A percentile compares a stretch with the other conserved stretches of the same genome.
Conservation (phyloP, 2,113 vertebrate species). For the Turdus rufiventris region DNA sequence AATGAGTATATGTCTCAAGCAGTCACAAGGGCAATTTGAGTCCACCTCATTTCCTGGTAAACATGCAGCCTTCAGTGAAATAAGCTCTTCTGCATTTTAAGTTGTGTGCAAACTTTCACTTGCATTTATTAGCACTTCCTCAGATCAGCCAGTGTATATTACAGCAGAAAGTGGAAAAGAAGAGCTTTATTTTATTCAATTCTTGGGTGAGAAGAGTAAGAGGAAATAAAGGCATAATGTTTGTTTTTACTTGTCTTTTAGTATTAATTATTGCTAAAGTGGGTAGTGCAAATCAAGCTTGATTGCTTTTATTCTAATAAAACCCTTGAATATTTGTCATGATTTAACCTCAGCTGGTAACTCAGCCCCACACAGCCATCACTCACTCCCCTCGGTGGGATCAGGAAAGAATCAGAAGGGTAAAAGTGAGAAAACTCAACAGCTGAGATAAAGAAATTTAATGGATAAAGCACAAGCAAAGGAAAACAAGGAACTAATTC, state of each 20-base stretch:
- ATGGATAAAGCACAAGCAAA: neutral
- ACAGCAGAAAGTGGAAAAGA: neutral
- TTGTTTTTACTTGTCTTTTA: constrained; percentile 10
- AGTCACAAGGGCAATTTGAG: neutral
- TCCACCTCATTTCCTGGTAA: neutral
- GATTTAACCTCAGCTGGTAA: neutral
- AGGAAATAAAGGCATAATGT: neutral
- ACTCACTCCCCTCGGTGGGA: neutral
- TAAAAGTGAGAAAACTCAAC: neutral
- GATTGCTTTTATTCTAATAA: neutral
- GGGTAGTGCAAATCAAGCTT: neutral
- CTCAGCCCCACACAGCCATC: rapidly evolving
- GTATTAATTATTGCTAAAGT: neutral
- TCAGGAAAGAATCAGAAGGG: neutral
- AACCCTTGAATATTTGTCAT: neutral
- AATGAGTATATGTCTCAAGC: neutral
- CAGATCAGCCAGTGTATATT: neutral
- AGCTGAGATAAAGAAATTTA: neutral
- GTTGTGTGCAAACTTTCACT: constrained; percentile 17
- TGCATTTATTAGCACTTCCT: constrained; percentile 5
- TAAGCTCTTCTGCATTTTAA: neutral
- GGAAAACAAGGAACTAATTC: neutral
- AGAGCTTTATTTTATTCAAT: neutral
- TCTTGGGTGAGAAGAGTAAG: neutral
- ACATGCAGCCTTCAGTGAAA: neutral